Conservation (phyloP, 2,113 vertebrate species). For the Neogale vison region DNA sequence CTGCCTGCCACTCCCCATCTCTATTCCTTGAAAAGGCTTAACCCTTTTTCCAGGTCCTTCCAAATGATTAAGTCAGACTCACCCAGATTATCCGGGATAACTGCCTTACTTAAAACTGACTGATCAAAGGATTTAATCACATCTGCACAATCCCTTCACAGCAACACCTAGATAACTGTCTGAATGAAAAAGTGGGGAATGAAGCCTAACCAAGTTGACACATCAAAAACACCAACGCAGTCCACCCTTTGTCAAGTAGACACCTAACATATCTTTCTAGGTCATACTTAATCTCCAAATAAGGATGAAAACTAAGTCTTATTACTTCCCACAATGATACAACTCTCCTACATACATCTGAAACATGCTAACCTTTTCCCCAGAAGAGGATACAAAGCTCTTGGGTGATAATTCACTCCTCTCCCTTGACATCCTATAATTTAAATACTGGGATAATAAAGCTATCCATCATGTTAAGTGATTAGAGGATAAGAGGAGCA, state of each 20-base stretch:
- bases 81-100: neutral
- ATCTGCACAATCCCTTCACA: neutral
- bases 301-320: neutral
- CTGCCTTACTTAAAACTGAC: neutral
- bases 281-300: neutral
- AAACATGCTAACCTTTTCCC: neutral
- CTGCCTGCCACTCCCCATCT: neutral
- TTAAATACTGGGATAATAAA: neutral
- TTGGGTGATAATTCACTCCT: neutral
- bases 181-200: neutral
- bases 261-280: neutral
- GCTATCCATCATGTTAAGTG: neutral
- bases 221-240: neutral
- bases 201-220: neutral
- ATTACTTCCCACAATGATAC: neutral
- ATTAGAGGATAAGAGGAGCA: neutral
- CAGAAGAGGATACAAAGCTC: neutral
- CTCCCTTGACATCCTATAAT: neutral
- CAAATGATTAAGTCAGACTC: neutral
- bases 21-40: neutral
- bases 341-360: neutral
- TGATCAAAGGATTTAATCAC: slow-evolving; percentile 18
- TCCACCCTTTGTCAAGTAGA: neutral
- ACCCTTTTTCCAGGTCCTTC: neutral
- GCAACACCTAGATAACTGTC: neutral